These are phyloP conservation scores for Pandemis corylana DNA, from an alignment of 2,888 invertebrate genomes.

Conservation along the genomic window DNA sequence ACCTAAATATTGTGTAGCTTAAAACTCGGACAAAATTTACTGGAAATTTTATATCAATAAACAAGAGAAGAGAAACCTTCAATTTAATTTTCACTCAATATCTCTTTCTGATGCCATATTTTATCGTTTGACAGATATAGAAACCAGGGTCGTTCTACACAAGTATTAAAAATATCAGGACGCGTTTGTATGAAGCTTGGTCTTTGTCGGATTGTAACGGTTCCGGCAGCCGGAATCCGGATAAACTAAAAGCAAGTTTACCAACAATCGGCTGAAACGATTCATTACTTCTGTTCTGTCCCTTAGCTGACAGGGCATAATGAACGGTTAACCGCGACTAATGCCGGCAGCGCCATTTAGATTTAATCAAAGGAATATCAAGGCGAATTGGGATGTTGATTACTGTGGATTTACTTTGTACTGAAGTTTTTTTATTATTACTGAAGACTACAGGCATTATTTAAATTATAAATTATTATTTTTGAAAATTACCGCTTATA, in stretches of 20 bases:
- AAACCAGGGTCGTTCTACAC: too few species aligned
- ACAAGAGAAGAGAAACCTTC: too few species aligned
- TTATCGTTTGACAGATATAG: too few species aligned
- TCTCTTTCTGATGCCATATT: too few species aligned
- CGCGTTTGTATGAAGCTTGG: neutral
- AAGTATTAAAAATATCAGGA: neutral
- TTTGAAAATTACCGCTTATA: too few species aligned
- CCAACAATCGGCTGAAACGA: conserved; percentile 34
- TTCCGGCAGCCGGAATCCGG: conserved; percentile 31
- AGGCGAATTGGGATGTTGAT: neutral
- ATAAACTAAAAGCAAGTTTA: conserved; percentile 25
- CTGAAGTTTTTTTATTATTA: neutral
- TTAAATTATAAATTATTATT: too few species aligned
- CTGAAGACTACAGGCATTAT: too few species aligned
- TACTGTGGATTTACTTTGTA: neutral
- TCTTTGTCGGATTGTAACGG: neutral
- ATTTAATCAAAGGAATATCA: conserved; percentile 11
- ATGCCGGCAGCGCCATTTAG: conserved; percentile 11
- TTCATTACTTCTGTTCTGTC: conserved; percentile 31
- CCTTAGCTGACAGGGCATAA: conserved; percentile 36
- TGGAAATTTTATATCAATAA: too few species aligned
- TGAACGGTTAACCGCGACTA: conserved; percentile 36
- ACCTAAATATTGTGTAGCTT: too few species aligned
- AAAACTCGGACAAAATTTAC: too few species aligned
- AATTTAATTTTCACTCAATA: too few species aligned